Evolutionary conservation across 2,888 invertebrate species (phyloP), one percentile per base, ranked within the genome.

Genomic region (Noctua fimbriata): DNA sequence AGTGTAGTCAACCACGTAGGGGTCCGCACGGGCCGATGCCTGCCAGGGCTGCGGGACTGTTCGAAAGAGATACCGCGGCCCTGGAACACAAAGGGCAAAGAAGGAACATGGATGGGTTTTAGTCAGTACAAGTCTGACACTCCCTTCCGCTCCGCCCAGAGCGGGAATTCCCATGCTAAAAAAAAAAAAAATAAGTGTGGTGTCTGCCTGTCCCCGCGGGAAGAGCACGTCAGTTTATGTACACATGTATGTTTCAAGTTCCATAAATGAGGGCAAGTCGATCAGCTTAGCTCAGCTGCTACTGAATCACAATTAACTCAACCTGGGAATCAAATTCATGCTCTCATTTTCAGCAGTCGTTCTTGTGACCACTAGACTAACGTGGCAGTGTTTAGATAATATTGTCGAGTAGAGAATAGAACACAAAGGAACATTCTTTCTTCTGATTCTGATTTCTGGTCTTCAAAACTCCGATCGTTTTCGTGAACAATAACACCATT

Each of bases 331-430:
- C 49, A 21, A 49, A 78, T 24, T 44, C 2, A 28, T 7, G 16
- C 32, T 2, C 18, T 32, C 32, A 63, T 18, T 18, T 7, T 63
- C 9, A 44, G 14, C 71, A 41, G 71, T 2, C n/a, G 21, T 12
- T 60, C 16, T 63, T 18, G 9, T 9, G 28, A 41, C 14, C n/a
- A 66, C 41, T 16, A 2, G 1, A 41, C n/a, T 28, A 16, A 41
- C 21, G 9, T 9, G 67, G 28, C 10, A 24, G 32, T 36, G n/a
- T n/a, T 76, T 21, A 18, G 32, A n/a, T 76, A 58, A 32, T 32
- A 58, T 75, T 76, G 44, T 44, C 76, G n/a, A 60, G 28, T 24
- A 18, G 14, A 14, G n/a, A 60, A 36, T 28, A 14, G 73, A n/a
- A 73, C 14, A 14, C 24, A 47, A n/a, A 7, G 12, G n/a, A 12